These are phyloP conservation scores for Nerophis ophidion DNA, from an alignment of 2,113 vertebrate genomes.

Conservation along the genomic window DNA sequence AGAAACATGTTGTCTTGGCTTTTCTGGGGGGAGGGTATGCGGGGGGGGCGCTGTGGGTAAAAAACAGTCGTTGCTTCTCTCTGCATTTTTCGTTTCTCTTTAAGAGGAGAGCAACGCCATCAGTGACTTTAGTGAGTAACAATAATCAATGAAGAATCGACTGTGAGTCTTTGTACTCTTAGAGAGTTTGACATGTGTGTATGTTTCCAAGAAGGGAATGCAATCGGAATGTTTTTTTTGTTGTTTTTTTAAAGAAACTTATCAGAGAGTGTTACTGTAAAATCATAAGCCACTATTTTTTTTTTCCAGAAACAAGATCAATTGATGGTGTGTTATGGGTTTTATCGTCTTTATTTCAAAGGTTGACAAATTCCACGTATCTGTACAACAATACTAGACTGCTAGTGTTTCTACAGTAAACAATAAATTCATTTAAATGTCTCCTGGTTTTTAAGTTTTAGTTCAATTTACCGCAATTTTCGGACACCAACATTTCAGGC, in stretches of 20 bases:
- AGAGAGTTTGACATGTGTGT: slow-evolving; percentile 48
- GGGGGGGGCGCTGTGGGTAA: slow-evolving; percentile 47
- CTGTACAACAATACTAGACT: slow-evolving; percentile 99
- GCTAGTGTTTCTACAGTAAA: slow-evolving; percentile 99
- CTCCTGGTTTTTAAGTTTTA: slow-evolving; percentile 5
- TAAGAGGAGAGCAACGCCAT: slow-evolving; percentile 76
- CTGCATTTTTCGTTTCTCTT: slow-evolving; percentile 52
- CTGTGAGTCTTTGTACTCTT: slow-evolving; percentile 65
- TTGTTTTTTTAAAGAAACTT: slow-evolving; percentile 54
- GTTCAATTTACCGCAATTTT: too few species aligned
- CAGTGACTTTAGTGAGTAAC: slow-evolving; percentile 75
- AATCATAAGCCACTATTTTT: slow-evolving; percentile 79
- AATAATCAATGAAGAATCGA: slow-evolving; percentile 71
- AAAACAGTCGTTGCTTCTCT: slow-evolving; percentile 52
- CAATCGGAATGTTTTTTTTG: slow-evolving; percentile 23
- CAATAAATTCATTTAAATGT: slow-evolving; percentile 81
- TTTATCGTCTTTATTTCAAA: slow-evolving; percentile 74
- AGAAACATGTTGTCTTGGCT: slow-evolving; percentile 77
- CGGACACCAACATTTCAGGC: too few species aligned
- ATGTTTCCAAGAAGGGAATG: slow-evolving; percentile 45
- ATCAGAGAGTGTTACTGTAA: slow-evolving; percentile 46
- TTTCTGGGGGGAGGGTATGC: slow-evolving; percentile 6
- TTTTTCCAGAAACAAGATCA: slow-evolving; percentile 77
- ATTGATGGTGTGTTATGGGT: slow-evolving; percentile 87
- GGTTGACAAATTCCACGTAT: slow-evolving; percentile 94